These are phyloP conservation scores for Leuciscus waleckii DNA, from an alignment of 2,797 vertebrate genomes.

Conservation along the genomic window DNA sequence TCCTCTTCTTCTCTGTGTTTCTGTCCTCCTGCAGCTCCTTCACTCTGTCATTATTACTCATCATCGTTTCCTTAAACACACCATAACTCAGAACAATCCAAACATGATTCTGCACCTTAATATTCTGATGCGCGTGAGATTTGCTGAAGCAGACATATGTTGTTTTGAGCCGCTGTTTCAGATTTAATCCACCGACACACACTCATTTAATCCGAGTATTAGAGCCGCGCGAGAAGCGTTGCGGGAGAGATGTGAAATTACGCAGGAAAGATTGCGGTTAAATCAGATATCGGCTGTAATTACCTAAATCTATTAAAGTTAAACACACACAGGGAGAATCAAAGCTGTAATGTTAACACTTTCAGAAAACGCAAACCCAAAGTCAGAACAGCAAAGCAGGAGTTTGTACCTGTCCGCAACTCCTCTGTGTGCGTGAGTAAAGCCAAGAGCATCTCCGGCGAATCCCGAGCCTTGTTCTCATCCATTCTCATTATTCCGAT, in stretches of 20 bases:
- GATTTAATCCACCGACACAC: slow-evolving; percentile 50
- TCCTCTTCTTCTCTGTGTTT: no score
- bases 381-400: background rate
- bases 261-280: background rate
- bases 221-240: background rate
- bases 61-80: background rate
- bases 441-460: slow-evolving; percentile 81
- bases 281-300: background rate
- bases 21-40: no score
- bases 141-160: slow-evolving; percentile 48
- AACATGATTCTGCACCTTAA: no score
- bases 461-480: slow-evolving; percentile 72
- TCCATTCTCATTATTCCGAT: slow-evolving; percentile 78
- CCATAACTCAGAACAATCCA: background rate
- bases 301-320: background rate
- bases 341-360: background rate
- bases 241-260: background rate
- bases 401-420: slow-evolving; percentile 79
- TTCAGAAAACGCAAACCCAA: background rate
- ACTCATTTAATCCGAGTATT: slow-evolving; percentile 53
- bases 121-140: background rate
- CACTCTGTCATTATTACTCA: background rate
- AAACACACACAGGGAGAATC: background rate
- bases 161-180: slow-evolving; percentile 40
- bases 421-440: slow-evolving; percentile 82